Conservation (phyloP, 2,888 invertebrate species). For the Barypeithes pellucidus region DNA sequence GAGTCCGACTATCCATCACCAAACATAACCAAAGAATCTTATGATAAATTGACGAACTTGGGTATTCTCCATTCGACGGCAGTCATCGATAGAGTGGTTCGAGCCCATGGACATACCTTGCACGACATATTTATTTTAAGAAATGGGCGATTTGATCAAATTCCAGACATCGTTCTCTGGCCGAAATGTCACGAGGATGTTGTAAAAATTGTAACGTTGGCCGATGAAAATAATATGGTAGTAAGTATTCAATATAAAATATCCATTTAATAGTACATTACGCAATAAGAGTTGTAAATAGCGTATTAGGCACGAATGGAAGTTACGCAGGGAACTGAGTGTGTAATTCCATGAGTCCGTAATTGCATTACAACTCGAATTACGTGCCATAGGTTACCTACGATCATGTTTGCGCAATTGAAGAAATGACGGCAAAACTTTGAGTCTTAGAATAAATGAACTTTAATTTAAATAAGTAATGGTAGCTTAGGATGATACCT, state of each 20-base stretch:
- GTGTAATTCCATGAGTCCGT: no score
- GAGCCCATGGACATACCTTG: conserved; percentile 95
- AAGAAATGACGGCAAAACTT: no score
- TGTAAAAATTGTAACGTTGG: conserved; percentile 83
- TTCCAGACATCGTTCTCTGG: conserved; percentile 97
- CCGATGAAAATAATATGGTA: conserved; percentile 82
- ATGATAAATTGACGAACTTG: conserved; percentile 74
- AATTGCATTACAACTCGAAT: no score
- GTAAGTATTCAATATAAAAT: conserved; percentile 68
- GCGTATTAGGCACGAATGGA: no score
- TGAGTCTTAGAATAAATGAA: no score
- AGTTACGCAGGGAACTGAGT: no score
- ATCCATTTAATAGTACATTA: no score
- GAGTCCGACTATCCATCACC: conserved; percentile 78
- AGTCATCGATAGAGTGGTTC: conserved; percentile 84
- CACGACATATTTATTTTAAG: conserved; percentile 89
- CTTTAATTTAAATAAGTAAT: no score
- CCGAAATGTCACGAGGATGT: conserved; percentile 92
- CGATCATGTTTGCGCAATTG: no score
- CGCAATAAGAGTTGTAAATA: no score
- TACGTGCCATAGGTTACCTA: no score
- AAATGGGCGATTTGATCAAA: conserved; percentile 82
- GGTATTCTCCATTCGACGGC: conserved; percentile 79
- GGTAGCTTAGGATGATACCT: no score
- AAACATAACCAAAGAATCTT: conserved; percentile 75